Evolutionary conservation across 64 coral and sea anemone species (phyloP), one percentile per base, ranked within the genome.

Genomic region (Acropora tenuis): DNA sequence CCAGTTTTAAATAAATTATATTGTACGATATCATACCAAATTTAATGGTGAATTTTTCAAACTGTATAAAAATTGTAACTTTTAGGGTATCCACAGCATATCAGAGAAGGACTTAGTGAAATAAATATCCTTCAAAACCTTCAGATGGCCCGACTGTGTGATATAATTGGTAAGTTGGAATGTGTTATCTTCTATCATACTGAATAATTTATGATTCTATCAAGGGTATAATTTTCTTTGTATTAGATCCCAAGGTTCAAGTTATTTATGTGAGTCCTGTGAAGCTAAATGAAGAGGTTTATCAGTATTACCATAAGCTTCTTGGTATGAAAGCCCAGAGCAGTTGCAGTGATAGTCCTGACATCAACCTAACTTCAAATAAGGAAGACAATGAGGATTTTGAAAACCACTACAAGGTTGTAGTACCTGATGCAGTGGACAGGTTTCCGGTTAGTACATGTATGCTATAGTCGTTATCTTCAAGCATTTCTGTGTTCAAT

Each of bases 221-320:
- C 30, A 30, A 30, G 30, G 30, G 5, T 71, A 20, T 8, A 71
- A 30, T 71, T 71, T 50, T 12, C 47, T 75, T 75, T 68, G 3
- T 52, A 82, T 2, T 81, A 91, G 96, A 98, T 59, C 87, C 96
- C 13, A 91, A 91, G 82, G 97, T 99, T 6, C 91, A 96, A 43
- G 97, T 96, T 3, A 99, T 99, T 78, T 99, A 99, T 82, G 46
- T 99, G 17, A 89, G 97, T 78, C 97, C 97, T 75, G 94, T 99
- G n/a, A 94, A 96, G 73, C 78, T 99, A 1, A 99, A 95, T 43
- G 97, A 99, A 5, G 97, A 99, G 69, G 97, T 99, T 1, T 94
- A 99, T 76, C 97, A 99, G 67, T 99, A 99, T 77, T 99, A 99
- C 74, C 88, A 88, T 5, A 99, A 99, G 76, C 67, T 99, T 48